Base-by-base conservation (phyloP, 2,797 vertebrate genomes). In the Scyliorhinus canicula region DNA sequence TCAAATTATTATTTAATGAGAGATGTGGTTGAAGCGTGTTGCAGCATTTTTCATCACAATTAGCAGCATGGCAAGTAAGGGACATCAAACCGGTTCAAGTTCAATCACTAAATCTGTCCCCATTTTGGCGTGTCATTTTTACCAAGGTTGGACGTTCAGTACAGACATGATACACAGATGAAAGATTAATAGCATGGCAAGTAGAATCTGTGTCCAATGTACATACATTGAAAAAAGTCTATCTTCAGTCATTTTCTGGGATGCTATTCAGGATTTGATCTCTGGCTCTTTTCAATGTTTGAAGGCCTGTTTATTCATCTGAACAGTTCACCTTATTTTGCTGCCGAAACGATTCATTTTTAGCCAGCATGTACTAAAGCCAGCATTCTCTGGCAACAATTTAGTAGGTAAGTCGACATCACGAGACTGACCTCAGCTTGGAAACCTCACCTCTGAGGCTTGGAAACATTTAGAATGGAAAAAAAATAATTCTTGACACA, bases 401-500 rank as follows among this genome's bases (percentile, higher is more conserved):
- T 91, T 91, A 91, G 11, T 44, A 65, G 60, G 88, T 91, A 44
- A 44, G 60, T 91, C n/a, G 9, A 65, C n/a, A 91, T 91, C 88
- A 91, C n/a, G 63, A 63, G 88, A 40, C 88, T 40, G 60, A 91
- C 88, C 88, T 91, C 60, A 91, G 9, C 57, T 91, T 91, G 88
- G 88, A 57, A 44, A 57, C 60, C 40, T 91, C 57, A 65, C 57
- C 57, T 91, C 57, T 40, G 86, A 91, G 88, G 88, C 88, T 91
- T 91, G 88, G 88, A 91, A 91, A 65, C n/a, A 91, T 65, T 91
- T 91, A 91, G 57, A 91, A 91, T 65, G 88, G 88, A 65, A 91
- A 91, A 91, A 91, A 91, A 44, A 3, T 28, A 65, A 21, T 91
- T 65, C 24, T 91, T 65, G 19, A 91, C 88, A 44, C n/a, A 91